A percentile compares a stretch with the other conserved stretches of the same genome.
phyloP scores from a whole-genome alignment of 1,140 invertebrate genomes.

The Wasmannia auropunctata region DNA sequence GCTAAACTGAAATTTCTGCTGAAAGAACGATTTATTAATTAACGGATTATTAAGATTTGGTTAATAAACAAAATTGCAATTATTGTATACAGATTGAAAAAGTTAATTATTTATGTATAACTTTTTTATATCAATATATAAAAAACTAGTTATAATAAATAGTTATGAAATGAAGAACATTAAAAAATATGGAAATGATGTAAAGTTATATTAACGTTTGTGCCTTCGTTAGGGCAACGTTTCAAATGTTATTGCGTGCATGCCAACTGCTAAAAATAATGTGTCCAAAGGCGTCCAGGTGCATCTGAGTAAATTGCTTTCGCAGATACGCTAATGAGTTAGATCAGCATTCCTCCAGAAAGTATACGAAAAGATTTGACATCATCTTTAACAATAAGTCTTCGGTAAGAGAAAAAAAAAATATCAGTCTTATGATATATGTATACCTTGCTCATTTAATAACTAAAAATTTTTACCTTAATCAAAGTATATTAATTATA shows the following conservation, averaged over 20 bases:
- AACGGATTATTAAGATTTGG: background rate
- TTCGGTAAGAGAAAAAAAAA: background rate
- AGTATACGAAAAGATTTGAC: background rate
- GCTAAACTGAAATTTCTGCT: background rate
- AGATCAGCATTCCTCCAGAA: background rate
- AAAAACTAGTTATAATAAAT: too few species aligned
- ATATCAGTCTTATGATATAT: background rate
- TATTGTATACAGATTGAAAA: background rate
- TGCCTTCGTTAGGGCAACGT: constrained; percentile 17
- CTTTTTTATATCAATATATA: background rate
- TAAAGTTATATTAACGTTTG: background rate
- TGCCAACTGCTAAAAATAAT: constrained; percentile 51
- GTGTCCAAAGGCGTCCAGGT: constrained; percentile 2
- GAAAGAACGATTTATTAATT: background rate
- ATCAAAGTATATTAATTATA: background rate
- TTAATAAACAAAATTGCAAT: background rate
- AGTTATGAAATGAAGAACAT: background rate
- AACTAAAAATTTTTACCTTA: background rate
- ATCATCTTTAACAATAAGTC: background rate
- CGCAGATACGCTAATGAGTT: background rate
- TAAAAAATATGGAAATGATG: background rate
- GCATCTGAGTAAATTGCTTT: constrained; percentile 3
- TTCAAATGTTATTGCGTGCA: constrained; percentile 28
- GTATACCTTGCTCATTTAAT: background rate
- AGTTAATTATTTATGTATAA: background rate